Percentiles rank a stretch among this genome's conserved stretches.
Conservation (phyloP, 2,888 invertebrate genomes). For the Chrysodeixis includens region DNA sequence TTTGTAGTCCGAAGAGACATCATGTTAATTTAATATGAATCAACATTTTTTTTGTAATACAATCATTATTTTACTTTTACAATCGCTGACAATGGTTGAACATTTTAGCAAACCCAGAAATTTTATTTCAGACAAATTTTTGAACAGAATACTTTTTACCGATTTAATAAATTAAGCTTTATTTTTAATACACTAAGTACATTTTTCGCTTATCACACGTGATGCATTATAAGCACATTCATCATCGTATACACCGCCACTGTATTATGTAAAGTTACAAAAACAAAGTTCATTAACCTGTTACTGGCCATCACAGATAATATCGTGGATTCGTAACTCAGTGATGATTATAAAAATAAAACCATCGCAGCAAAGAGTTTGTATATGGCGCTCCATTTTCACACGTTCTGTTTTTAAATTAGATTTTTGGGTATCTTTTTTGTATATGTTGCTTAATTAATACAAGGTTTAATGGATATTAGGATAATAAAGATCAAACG, state of each 20-base stretch:
- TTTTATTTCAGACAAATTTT: neutral
- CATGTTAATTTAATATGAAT: neutral
- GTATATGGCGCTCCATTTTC: neutral
- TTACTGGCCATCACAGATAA: conserved; percentile 23
- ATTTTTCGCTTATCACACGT: neutral
- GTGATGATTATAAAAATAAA: conserved; percentile 24
- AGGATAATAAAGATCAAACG: neutral
- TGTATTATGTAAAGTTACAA: conserved; percentile 46
- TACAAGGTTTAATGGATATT: neutral
- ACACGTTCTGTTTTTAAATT: neutral
- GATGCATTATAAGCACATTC: conserved; percentile 18
- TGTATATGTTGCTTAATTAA: neutral
- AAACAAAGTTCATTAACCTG: conserved; percentile 50
- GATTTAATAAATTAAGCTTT: neutral
- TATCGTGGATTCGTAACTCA: conserved; percentile 32
- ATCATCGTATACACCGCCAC: conserved; percentile 42
- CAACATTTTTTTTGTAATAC: neutral
- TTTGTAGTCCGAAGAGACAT: too few relatives aligned
- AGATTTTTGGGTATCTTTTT: neutral
- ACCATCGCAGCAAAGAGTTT: conserved; percentile 21
- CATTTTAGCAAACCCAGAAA: neutral
- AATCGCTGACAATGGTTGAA: neutral
- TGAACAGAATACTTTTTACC: neutral
- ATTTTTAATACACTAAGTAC: neutral
- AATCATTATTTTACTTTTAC: neutral